Evolutionary conservation across 2,888 invertebrate genomes (phyloP).

Genomic region (Conomelus anceps): DNA sequence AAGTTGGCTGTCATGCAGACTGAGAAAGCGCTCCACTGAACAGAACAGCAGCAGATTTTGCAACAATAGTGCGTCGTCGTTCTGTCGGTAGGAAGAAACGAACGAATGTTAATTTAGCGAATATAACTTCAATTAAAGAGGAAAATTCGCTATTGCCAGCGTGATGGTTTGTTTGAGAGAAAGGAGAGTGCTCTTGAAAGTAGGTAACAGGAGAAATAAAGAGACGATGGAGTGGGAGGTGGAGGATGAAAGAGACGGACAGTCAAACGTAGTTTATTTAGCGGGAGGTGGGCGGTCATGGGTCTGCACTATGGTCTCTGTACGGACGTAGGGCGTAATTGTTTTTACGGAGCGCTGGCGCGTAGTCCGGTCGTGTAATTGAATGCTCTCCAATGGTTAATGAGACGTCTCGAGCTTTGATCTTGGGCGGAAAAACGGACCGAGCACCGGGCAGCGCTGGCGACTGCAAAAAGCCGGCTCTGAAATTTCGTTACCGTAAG

Average conservation of each 20-base stretch:
- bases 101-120: neutral
- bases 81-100: neutral
- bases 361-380: neutral
- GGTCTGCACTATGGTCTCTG: too few species aligned
- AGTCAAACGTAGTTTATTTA: neutral
- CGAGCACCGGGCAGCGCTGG: too few species aligned
- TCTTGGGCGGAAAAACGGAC: conserved; percentile 1
- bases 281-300: neutral
- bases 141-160: neutral
- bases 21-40: neutral
- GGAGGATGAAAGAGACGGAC: neutral
- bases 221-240: neutral
- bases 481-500: conserved; percentile 9
- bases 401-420: conserved; percentile 9
- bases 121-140: neutral
- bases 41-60: neutral
- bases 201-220: too few species aligned
- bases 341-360: neutral
- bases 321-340: neutral
- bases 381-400: conserved; percentile 2
- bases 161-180: neutral
- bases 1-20: neutral
- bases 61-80: neutral
- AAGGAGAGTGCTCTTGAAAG: neutral
- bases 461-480: neutral